Conservation (phyloP, 2,113 vertebrate species). For the Neolamprologus tretocephalus region DNA sequence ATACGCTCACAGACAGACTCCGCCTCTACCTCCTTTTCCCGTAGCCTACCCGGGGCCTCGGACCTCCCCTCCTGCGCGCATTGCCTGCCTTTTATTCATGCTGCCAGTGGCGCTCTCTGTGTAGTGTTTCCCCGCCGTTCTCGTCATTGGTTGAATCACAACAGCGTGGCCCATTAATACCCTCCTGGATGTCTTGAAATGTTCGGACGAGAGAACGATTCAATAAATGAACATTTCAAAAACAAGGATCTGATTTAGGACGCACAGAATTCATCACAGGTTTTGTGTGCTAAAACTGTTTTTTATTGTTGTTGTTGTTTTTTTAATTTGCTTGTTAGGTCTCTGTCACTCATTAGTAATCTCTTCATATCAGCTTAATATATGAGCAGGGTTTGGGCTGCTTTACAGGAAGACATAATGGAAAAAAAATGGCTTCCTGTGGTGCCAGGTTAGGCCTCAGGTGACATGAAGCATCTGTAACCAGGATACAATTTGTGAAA, state of each 20-base stretch:
- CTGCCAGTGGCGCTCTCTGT: conserved; percentile 27
- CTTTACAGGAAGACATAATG: not conserved
- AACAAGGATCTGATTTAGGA: not conserved
- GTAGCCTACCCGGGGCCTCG: conserved; percentile 33
- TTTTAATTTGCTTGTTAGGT: not conserved
- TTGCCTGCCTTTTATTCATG: conserved; percentile 47
- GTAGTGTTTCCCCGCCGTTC: conserved; percentile 50
- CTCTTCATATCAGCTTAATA: not conserved
- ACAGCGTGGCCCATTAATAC: conserved; percentile 34
- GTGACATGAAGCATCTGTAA: not conserved
- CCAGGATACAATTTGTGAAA: not conserved
- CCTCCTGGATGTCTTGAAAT: conserved; percentile 5
- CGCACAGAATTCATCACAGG: not conserved
- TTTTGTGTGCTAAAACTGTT: not conserved
- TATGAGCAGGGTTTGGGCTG: not conserved
- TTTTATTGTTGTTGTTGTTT: not conserved
- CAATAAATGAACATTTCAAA: not conserved
- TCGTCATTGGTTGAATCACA: conserved; percentile 44
- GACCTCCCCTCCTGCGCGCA: conserved; percentile 23
- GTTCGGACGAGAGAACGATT: not conserved
- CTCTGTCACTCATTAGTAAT: not conserved
- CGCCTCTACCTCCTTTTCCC: conserved; percentile 56
- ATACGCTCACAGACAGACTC: conserved; percentile 21
- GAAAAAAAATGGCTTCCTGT: not conserved
- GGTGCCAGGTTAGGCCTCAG: not conserved